Evolutionary conservation across 2,888 invertebrate species (phyloP), one percentile per base, ranked within the genome.

Genomic region (Prosapia bicincta): DNA sequence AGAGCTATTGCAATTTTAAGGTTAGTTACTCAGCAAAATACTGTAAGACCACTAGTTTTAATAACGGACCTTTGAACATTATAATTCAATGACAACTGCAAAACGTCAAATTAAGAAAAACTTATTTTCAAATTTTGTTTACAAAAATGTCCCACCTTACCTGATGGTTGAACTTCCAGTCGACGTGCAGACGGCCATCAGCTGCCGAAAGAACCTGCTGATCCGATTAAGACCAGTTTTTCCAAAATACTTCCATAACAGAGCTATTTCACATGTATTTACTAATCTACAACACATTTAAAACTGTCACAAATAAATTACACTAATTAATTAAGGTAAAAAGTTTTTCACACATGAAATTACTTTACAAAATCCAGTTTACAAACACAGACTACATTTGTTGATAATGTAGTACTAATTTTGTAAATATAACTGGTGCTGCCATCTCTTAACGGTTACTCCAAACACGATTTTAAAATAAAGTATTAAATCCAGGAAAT

Each of bases 131-230:
- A 38, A 38, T 38, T 38, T 38, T 38, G 38, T 66, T 71, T 65
- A 71, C 43, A 65, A 20, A 65, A 54, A 26, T 65, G 65, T 71
- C 65, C 66, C 66, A 72, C 28, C 65, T 76, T 72, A 76, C 69
- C 72, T 76, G 76, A 76, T 69, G 71, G 76, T 76, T 72, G 69
- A 71, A 65, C 65, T 72, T 69, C 54, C 68, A 72, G 69, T 71
- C 76, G 72, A 76, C 76, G 71, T 76, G 76, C 76, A 76, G 76
- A 76, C 76, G 69, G 72, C 76, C 72, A 76, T 76, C 76, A 76
- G 76, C 76, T 76, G 76, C 76, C 76, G 66, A 69, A 38, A 72
- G 76, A 72, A 76, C 76, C 76, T 76, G 76, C 76, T 76, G 76
- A 76, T 76, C 74, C 66, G 67, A 76, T 71, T 76, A 76, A 38